Base-by-base conservation (phyloP, 2,797 vertebrate species). In the Allobates femoralis region DNA sequence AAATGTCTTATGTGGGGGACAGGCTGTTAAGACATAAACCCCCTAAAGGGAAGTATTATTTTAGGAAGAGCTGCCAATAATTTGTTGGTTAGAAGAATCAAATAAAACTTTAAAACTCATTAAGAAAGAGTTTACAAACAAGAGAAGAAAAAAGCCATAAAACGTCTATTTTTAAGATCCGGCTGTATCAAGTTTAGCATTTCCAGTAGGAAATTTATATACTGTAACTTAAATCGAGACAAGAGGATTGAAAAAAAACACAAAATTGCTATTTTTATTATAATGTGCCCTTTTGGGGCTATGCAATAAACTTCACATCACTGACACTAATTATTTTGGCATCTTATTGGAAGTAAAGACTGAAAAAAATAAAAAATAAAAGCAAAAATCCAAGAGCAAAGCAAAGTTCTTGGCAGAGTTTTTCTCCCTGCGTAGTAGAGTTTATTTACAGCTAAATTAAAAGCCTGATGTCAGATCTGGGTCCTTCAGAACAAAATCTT, bases 401-500 rank as follows among this genome's bases (percentile, higher is more conserved):
- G 91, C 66, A 93, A 46, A 92, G 79, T 93, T 93, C 91, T 93
- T 94, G 93, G 93, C 94, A 94, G 93, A 88, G 74, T 90, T 92
- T 95, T 94, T 92, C 92, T 93, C 93, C 91, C 79, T 81, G 93
- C 93, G 92, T 91, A 95, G 93, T 94, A 91, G 77, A 62, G 81
- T 94, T 93, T 94, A 95, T 97, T 96, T 94, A 96, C 90, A 95
- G 94, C 95, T 94, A 97, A 95, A 96, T 88, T 91, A 92, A 93
- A 96, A 90, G 67, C 91, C 90, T 86, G 86, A 95, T 94, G 97
- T 98, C 98, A 99, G 96, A 97, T 96, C 95, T 94, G 91, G 95
- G 96, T 94, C 95, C 95, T 95, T 96, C 93, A 92, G 93, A 97
- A 98, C 96, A 96, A 99, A 99, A 98, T 98, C 96, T 98, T 97